These are phyloP conservation scores for Aulostomus chinensis DNA, from an alignment of 2,797 vertebrate species.

Conservation along the genomic window DNA sequence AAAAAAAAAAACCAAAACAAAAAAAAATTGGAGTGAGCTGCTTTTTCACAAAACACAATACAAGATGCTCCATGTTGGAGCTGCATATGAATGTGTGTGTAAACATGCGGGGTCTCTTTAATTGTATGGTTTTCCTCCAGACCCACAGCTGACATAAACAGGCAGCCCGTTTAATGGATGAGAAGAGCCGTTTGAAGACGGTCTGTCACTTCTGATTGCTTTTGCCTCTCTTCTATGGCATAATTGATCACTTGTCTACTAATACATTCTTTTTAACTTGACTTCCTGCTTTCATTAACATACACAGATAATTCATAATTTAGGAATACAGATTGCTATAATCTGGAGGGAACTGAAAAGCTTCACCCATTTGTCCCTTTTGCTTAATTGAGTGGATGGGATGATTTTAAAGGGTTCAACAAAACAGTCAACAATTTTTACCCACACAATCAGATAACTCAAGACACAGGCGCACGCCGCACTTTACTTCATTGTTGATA, in stretches of 20 bases:
- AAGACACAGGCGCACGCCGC: too few species aligned
- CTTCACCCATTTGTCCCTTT: conserved; percentile 23
- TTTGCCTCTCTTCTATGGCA: conserved; percentile 68
- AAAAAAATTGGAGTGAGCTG: conserved; percentile 43
- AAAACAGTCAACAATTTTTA: conserved; percentile 10
- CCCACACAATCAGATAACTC: conserved; percentile 7
- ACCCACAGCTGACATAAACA: conserved; percentile 79
- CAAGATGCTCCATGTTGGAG: conserved; percentile 70
- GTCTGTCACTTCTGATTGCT: conserved; percentile 81
- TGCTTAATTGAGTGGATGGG: conserved; percentile 28
- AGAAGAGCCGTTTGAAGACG: conserved; percentile 76
- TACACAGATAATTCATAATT: conserved; percentile 56
- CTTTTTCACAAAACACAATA: conserved; percentile 71
- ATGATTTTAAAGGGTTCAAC: conserved; percentile 21
- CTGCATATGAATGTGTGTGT: conserved; percentile 80
- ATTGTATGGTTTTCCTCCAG: conserved; percentile 81
- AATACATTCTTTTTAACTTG: conserved; percentile 61
- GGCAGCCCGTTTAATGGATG: conserved; percentile 82
- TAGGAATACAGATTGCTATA: conserved; percentile 16
- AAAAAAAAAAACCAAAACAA: conserved; percentile 40
- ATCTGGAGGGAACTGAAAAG: background rate
- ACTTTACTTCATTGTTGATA: background rate
- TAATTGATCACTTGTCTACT: conserved; percentile 77
- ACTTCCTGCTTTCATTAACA: conserved; percentile 56
- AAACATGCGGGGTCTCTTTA: conserved; percentile 77